These are phyloP conservation scores for Limnephilus lunatus DNA, from an alignment of 2,888 invertebrate genomes.

Conservation along the genomic window DNA sequence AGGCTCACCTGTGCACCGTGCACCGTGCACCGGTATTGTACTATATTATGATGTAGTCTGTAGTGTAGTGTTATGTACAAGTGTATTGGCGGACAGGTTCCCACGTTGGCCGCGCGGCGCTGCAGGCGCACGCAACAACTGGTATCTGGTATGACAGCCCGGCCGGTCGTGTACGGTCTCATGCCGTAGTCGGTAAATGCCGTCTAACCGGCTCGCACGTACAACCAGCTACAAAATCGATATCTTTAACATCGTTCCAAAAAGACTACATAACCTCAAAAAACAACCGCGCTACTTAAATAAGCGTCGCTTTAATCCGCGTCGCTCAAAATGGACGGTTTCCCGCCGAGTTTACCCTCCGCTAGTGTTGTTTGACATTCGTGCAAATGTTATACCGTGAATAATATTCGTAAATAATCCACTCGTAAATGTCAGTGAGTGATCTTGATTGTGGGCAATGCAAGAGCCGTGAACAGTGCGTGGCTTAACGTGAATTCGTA, in stretches of 20 bases:
- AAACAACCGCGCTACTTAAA: background rate
- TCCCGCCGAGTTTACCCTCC: background rate
- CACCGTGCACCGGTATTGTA: constrained; percentile 15
- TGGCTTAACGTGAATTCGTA: constrained; percentile 49
- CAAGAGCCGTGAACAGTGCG: constrained; percentile 49
- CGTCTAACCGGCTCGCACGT: constrained; percentile 52
- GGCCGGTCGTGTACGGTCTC: constrained; percentile 38
- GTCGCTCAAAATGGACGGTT: background rate
- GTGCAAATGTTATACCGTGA: constrained; percentile 23
- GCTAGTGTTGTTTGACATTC: constrained; percentile 36
- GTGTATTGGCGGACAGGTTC: constrained; percentile 18
- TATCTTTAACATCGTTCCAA: constrained; percentile 15
- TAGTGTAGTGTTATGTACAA: background rate
- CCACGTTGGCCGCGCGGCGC: constrained; percentile 44
- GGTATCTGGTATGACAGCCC: constrained; percentile 56
- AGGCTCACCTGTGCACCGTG: constrained; percentile 58
- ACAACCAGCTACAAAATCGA: constrained; percentile 15
- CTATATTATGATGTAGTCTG: too few relatives aligned
- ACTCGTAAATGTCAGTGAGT: constrained; percentile 44
- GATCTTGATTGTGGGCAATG: constrained; percentile 48
- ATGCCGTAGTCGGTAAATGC: constrained; percentile 56
- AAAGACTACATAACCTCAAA: background rate
- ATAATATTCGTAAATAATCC: constrained; percentile 30
- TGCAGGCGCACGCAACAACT: constrained; percentile 65
- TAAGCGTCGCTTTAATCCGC: background rate